Base-by-base conservation (phyloP, 2,113 vertebrate genomes). In the Eptesicus fuscus region DNA sequence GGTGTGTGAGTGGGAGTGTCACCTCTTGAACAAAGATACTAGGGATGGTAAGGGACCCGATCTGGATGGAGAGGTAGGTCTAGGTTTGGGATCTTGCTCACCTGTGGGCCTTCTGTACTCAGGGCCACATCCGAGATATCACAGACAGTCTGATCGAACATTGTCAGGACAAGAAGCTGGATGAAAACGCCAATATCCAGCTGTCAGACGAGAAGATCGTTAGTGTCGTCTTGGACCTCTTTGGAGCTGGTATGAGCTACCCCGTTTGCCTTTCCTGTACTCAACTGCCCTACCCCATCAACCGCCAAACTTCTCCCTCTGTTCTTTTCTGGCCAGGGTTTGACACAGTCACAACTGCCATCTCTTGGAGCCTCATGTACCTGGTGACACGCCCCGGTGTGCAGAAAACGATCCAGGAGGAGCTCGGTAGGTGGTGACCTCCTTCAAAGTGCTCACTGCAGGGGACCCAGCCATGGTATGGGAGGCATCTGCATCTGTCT, bases 71-170 rank as follows among this genome's bases (percentile, higher is more conserved):
- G 9, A 61, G 14, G 37, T 53, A 28, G 35, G 0, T 22, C 0
- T 7, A 2, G 63, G 1, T 44, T 80, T 76, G 49, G 61, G 8
- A 10, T 65, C 16, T 76, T 51, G 35, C 11, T 74, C 47, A 93
- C 44, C 28, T 16, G 67, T 69, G 70, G 47, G 42, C 20, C 49
- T 76, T 90, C 44, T 37, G 44, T 61, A 93, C 98, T 42, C 96
- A 99, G 99, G 97, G 98, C 53, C 98, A 99, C 77, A 99, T 99
- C 69, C 98, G 99, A 47, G 99, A 99, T 90, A 99, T 99, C 98
- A 99, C 99, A 0, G 99, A 99, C 94, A 99, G 99, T 0, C 98
- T 99, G 76, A 99, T 99, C 0, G 96, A 98, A 56, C 99, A 99
- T 96, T 99, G 99, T 77, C 99, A 99, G 96, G 99, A 99, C 84